Conservation (phyloP, 30 jellyfish, hydroid and myxozoan species). For the Chrysaora quinquecirrha region DNA sequence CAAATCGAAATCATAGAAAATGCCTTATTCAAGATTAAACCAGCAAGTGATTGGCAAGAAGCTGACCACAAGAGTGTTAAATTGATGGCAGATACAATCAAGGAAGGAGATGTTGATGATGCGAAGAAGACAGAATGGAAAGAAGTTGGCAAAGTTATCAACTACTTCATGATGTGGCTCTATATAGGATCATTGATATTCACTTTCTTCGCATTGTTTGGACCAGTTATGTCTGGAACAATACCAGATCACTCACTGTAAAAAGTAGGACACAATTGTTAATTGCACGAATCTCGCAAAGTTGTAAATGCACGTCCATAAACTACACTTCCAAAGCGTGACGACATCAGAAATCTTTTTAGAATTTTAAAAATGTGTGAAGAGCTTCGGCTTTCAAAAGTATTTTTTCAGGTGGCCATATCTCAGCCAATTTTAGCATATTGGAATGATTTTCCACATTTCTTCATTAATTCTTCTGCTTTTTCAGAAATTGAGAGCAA, state of each 20-base stretch:
- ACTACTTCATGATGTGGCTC: constrained; percentile 70
- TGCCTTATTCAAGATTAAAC: neutral
- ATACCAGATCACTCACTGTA: neutral
- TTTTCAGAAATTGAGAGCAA: too few relatives aligned
- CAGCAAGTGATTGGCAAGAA: constrained; percentile 39
- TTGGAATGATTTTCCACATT: too few relatives aligned
- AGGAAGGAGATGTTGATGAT: constrained; percentile 35
- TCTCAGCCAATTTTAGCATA: too few relatives aligned
- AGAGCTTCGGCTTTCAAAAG: too few relatives aligned
- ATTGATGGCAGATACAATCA: constrained; percentile 68
- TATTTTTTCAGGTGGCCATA: too few relatives aligned
- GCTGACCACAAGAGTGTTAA: constrained; percentile 70
- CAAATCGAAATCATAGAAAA: neutral
- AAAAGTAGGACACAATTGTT: too few relatives aligned
- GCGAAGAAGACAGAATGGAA: constrained; percentile 61
- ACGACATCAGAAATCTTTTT: too few relatives aligned
- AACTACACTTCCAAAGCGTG: too few relatives aligned
- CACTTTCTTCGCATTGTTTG: constrained; percentile 56
- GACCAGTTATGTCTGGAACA: constrained; percentile 42
- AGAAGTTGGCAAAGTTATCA: constrained; percentile 72
- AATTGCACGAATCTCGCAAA: too few relatives aligned
- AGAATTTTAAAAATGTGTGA: too few relatives aligned
- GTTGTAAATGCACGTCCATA: too few relatives aligned
- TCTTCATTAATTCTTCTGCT: too few relatives aligned
- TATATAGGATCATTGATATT: constrained; percentile 46